These are phyloP conservation scores for Drymodes brunneopygia DNA, from an alignment of 2,113 vertebrate species.

Conservation along the genomic window DNA sequence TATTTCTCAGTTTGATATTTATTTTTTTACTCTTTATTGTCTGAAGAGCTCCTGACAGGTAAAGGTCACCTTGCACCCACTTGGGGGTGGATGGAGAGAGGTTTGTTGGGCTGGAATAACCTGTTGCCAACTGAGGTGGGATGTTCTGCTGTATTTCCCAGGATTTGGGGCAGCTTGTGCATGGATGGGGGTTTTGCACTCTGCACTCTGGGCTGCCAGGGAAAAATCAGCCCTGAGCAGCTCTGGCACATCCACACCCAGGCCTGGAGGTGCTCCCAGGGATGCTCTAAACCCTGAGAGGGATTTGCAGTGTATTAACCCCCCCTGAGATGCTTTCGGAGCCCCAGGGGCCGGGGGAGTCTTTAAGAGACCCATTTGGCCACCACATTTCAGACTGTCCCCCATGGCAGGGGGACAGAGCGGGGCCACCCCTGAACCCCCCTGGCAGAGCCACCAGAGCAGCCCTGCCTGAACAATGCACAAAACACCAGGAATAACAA, in stretches of 20 bases:
- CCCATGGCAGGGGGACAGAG: not conserved
- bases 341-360: fast-evolving
- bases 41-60: not conserved
- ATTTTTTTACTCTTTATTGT: not conserved
- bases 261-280: not conserved
- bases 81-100: not conserved
- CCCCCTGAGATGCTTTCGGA: not conserved
- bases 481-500: fast-evolving
- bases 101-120: not conserved
- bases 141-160: not conserved
- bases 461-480: not conserved
- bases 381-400: not conserved
- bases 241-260: not conserved
- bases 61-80: not conserved
- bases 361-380: not conserved
- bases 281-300: not conserved
- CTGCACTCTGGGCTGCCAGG: not conserved
- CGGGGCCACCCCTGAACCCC: not conserved
- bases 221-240: not conserved
- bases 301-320: not conserved
- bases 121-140: fast-evolving
- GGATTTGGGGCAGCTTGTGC: not conserved
- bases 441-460: not conserved
- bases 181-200: not conserved
- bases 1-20: not conserved